Conservation (phyloP, 2,797 vertebrate genomes). For the Heliangelus exortis region DNA sequence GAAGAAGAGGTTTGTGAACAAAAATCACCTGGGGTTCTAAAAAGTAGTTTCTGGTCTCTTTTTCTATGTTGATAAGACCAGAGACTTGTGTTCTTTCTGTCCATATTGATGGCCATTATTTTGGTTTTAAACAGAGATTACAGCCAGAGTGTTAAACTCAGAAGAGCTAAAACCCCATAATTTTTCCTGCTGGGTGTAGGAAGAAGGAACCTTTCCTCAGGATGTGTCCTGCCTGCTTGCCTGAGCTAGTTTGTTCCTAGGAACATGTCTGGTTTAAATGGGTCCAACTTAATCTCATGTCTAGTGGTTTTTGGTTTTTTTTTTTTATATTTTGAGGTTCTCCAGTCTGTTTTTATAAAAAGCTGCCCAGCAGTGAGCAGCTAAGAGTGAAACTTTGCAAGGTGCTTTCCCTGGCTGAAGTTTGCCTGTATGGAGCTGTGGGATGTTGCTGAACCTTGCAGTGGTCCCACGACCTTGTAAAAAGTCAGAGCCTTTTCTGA, state of each 20-base stretch:
- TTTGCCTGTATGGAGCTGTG: neutral
- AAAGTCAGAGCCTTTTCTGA: neutral
- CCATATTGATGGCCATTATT: neutral
- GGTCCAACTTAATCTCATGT: neutral
- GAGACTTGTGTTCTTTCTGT: neutral
- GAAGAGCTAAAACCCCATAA: neutral
- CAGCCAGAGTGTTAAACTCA: neutral
- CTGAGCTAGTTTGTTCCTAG: neutral
- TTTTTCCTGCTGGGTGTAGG: neutral
- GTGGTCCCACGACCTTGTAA: neutral
- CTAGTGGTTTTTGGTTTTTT: neutral
- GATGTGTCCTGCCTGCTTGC: neutral
- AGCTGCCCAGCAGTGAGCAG: neutral
- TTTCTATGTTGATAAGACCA: neutral
- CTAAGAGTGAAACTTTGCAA: neutral
- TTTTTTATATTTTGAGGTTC: neutral
- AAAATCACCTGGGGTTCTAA: neutral
- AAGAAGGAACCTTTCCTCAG: neutral
- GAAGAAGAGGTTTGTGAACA: neutral
- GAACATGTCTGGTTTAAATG: neutral
- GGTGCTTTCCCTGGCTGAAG: neutral
- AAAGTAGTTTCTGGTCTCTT: neutral
- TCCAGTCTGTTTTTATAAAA: neutral
- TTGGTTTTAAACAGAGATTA: neutral
- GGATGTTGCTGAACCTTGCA: neutral